Evolutionary conservation across 2,888 invertebrate genomes (phyloP), one percentile per base, ranked within the genome.

Genomic region (Neocrepidodera transversa): DNA sequence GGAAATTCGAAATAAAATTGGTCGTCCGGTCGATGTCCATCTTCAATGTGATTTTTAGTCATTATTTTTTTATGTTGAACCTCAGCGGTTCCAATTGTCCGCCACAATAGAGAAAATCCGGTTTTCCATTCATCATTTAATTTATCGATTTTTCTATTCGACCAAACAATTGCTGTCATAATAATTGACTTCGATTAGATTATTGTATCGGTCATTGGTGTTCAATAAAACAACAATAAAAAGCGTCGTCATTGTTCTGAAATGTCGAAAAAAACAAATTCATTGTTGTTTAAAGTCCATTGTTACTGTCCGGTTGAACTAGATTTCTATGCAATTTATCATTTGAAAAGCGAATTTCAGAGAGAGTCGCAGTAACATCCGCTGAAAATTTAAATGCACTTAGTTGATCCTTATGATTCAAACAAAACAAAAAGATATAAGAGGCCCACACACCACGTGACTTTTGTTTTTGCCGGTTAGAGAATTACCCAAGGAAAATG

Each of bases 151-250:
- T 45, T 45, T 45, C 26, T 11, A 26, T 26, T 45, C 45, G 7
- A 18, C 23, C 14, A 14, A 36, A 38, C 50, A 50, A 50, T 50
- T 23, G 38, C 23, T 50, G 23, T 26, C 38, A 38, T 38, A 50
- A 50, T 38, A 50, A 50, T 50, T 7, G 38, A 50, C 23, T 50
- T 50, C 50, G 50, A 38, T 38, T 50, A 49, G 35, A 23, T 13
- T 50, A 50, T 38, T 50, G 50, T 50, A 50, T 50, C 36, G 51
- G 45, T 45, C 45, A 45, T 45, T 45, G 45, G 26, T 45, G 45
- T 28, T 45, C 45, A 18, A 45, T 28, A 18, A 14, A 28, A 28
- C 26, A 45, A 45, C 45, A 45, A 45, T 50, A 36, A 50, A n/a
- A 50, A 50, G 20, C 20, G 23, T 38, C 50, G 38, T 42, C 52